These are phyloP conservation scores for Antheraea assamensis DNA, from an alignment of 2,888 invertebrate genomes.

Conservation along the genomic window DNA sequence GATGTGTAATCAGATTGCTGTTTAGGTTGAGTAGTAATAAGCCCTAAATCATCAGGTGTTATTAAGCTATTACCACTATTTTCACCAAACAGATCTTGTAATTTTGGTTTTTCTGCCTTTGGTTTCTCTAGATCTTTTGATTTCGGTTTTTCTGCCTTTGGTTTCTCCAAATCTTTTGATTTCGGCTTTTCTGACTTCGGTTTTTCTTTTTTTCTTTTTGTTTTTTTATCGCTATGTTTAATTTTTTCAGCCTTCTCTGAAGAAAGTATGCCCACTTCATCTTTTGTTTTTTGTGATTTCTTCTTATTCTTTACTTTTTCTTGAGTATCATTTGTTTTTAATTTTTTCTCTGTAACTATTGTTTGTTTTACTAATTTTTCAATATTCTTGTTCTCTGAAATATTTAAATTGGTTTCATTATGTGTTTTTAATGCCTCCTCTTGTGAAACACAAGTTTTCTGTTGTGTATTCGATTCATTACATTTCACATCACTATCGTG, in stretches of 20 bases:
- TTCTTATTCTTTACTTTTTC: constrained; percentile 44
- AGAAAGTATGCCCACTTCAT: constrained; percentile 1
- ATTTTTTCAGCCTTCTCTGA: constrained; percentile 29
- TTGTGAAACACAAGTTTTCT: background rate
- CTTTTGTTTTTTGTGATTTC: constrained; percentile 40
- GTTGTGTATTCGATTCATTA: background rate
- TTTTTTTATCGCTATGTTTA: constrained; percentile 34
- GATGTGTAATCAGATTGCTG: constrained; percentile 42
- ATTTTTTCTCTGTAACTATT: constrained; percentile 16
- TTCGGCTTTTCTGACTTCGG: constrained; percentile 46
- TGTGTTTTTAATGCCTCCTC: background rate
- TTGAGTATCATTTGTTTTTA: constrained; percentile 23
- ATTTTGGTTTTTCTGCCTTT: constrained; percentile 49
- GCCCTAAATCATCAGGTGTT: constrained; percentile 70
- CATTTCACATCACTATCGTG: background rate
- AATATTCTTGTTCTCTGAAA: background rate
- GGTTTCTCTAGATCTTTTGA: constrained; percentile 55
- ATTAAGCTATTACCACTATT: constrained; percentile 61
- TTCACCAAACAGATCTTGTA: constrained; percentile 70
- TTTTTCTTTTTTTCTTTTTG: constrained; percentile 34
- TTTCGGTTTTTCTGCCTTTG: constrained; percentile 46
- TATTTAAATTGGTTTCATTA: background rate
- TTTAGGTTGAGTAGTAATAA: constrained; percentile 35
- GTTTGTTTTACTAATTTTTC: too few relatives aligned
- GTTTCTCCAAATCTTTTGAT: constrained; percentile 54